Evolutionary conservation across 1,140 invertebrate genomes (phyloP).

Genomic region (Camponotus vicinus): DNA sequence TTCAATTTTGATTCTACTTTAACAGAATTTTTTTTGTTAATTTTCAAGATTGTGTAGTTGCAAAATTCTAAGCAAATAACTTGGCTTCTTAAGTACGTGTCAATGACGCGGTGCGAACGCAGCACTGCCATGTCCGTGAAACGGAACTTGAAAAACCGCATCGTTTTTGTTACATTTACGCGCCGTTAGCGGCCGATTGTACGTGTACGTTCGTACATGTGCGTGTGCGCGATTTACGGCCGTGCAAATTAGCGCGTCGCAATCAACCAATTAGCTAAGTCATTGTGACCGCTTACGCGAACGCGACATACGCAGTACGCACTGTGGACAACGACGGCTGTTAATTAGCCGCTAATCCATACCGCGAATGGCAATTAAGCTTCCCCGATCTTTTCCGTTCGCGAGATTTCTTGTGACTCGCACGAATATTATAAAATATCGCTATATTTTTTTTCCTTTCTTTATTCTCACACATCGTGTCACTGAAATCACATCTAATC

Average conservation of each 20-base stretch:
- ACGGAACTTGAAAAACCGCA: slow-evolving; percentile 51
- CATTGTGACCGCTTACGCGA: slow-evolving; percentile 73
- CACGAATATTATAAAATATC: slow-evolving; percentile 22
- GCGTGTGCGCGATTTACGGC: slow-evolving; percentile 73
- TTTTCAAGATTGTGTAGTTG: neutral
- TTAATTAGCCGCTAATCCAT: slow-evolving; percentile 51
- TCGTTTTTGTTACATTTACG: slow-evolving; percentile 67
- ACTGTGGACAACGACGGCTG: neutral
- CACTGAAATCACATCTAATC: neutral
- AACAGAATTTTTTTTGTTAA: neutral
- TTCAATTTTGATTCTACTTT: neutral
- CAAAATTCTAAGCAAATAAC: neutral
- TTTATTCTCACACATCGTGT: neutral
- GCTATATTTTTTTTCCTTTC: neutral
- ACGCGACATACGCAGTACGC: slow-evolving; percentile 1
- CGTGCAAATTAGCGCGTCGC: slow-evolving; percentile 78
- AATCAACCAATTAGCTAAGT: slow-evolving; percentile 83
- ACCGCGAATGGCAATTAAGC: slow-evolving; percentile 34
- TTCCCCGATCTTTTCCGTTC: slow-evolving; percentile 1
- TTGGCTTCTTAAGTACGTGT: neutral
- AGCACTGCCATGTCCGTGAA: neutral
- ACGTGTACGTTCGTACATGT: neutral
- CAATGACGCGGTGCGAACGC: neutral
- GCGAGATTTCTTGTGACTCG: neutral
- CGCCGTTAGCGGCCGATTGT: neutral